A percentile compares a stretch with the other conserved stretches of the same genome.
phyloP scores from a whole-genome alignment of 2,113 vertebrate species.

The Callipepla squamata region DNA sequence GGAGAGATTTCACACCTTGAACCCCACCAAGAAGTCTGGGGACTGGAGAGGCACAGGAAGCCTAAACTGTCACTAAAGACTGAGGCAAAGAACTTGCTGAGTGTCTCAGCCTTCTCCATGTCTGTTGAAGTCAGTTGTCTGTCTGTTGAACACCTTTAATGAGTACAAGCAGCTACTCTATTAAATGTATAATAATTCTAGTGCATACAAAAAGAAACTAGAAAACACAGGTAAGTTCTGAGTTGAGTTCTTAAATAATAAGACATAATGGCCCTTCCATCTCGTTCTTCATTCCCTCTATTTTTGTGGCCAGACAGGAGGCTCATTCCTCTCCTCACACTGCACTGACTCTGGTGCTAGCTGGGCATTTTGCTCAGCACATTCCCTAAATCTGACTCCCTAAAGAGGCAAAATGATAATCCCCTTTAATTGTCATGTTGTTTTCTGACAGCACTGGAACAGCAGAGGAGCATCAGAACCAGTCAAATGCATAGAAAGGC shows the following conservation, averaged over 20 bases:
- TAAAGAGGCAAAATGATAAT: background rate
- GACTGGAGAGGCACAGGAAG: too few species aligned
- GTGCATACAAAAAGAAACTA: background rate
- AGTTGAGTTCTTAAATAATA: background rate
- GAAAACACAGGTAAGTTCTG: background rate
- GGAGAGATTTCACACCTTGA: too few species aligned
- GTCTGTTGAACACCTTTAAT: background rate
- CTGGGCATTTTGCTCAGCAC: background rate
- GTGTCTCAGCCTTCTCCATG: too few species aligned
- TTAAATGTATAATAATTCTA: background rate
- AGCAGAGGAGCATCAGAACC: background rate
- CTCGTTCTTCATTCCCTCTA: background rate
- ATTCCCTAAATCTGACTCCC: background rate
- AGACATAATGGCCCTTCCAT: background rate
- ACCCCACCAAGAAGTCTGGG: too few species aligned
- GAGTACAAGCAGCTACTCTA: background rate
- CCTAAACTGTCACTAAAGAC: too few species aligned
- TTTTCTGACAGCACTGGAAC: background rate
- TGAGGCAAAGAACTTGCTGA: too few species aligned
- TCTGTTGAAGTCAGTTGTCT: too few species aligned
- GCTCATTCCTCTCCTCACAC: accelerated
- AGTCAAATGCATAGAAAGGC: background rate
- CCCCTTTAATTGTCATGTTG: accelerated
- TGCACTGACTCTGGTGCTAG: background rate
- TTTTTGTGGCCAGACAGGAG: accelerated